A percentile compares a stretch with the other conserved stretches of the same genome.
Conservation (phyloP, 2,113 vertebrate genomes). For the Columba livia region DNA sequence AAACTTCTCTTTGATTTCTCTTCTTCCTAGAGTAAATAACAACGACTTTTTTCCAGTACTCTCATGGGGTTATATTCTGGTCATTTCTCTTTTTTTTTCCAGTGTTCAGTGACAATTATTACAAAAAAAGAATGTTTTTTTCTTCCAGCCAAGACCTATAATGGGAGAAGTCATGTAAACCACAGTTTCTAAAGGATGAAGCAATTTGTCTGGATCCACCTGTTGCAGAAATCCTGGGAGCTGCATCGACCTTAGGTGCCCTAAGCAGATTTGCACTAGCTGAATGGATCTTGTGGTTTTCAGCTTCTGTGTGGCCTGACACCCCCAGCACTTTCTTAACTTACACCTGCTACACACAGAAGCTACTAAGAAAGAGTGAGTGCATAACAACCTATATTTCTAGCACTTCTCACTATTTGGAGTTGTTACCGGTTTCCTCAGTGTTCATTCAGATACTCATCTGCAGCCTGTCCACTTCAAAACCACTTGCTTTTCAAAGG, state of each 20-base stretch:
- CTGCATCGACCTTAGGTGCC: neutral
- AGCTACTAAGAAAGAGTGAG: neutral
- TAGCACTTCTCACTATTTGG: neutral
- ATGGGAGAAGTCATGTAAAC: neutral
- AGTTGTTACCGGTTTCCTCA: neutral
- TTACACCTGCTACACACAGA: neutral
- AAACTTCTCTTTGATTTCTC: neutral
- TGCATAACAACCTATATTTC: neutral
- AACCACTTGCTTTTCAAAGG: neutral
- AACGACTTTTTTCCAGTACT: neutral
- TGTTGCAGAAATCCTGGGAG: neutral
- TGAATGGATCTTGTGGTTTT: neutral
- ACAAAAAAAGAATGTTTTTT: neutral
- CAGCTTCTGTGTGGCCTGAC: neutral
- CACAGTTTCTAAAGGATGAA: neutral
- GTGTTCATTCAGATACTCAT: neutral
- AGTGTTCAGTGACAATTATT: neutral
- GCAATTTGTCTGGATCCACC: neutral
- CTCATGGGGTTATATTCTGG: neutral
- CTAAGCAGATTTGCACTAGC: neutral
- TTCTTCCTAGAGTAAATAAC: conserved; percentile 15
- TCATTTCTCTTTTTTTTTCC: conserved; percentile 28
- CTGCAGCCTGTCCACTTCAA: neutral
- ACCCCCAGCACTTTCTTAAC: neutral
- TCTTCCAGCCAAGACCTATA: neutral